Conservation (phyloP, 2,888 invertebrate species). For the Agonopterix alstromeriana region DNA sequence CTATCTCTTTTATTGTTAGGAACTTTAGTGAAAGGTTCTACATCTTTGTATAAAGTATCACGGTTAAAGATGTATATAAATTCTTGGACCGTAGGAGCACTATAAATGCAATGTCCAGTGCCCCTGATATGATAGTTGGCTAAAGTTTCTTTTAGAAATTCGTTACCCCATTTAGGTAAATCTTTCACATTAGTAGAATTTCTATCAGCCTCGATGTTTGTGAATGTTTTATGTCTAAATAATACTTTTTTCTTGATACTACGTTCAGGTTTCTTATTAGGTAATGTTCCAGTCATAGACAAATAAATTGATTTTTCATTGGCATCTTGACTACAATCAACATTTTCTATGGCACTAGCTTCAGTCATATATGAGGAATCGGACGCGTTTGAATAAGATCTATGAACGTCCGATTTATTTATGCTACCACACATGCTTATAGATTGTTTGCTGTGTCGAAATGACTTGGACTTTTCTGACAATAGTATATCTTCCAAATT, state of each 20-base stretch:
- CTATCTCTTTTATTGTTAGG: slow-evolving; percentile 50
- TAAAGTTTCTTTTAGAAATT: slow-evolving; percentile 57
- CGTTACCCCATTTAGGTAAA: slow-evolving; percentile 47
- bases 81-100: slow-evolving; percentile 59
- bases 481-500: slow-evolving; percentile 67
- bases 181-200: slow-evolving; percentile 47
- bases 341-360: slow-evolving; percentile 67
- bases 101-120: slow-evolving; percentile 67
- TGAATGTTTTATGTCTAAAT: slow-evolving; percentile 69
- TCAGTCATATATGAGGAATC: slow-evolving; percentile 53
- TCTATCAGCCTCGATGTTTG: slow-evolving; percentile 63
- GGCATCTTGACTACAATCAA: slow-evolving; percentile 54
- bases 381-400: slow-evolving; percentile 54
- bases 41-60: slow-evolving; percentile 53
- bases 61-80: slow-evolving; percentile 67
- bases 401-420: slow-evolving; percentile 35
- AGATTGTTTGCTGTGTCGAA: slow-evolving; percentile 39
- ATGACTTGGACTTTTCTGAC: slow-evolving; percentile 67
- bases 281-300: slow-evolving; percentile 63
- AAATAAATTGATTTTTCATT: slow-evolving; percentile 46
- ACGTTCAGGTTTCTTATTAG: slow-evolving; percentile 40
- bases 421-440: slow-evolving; percentile 25
- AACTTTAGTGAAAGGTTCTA: slow-evolving; percentile 46
- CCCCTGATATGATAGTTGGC: slow-evolving; percentile 66
- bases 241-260: slow-evolving; percentile 53